Conservation (phyloP, 1,140 invertebrate genomes). For the Platyura marginata region DNA sequence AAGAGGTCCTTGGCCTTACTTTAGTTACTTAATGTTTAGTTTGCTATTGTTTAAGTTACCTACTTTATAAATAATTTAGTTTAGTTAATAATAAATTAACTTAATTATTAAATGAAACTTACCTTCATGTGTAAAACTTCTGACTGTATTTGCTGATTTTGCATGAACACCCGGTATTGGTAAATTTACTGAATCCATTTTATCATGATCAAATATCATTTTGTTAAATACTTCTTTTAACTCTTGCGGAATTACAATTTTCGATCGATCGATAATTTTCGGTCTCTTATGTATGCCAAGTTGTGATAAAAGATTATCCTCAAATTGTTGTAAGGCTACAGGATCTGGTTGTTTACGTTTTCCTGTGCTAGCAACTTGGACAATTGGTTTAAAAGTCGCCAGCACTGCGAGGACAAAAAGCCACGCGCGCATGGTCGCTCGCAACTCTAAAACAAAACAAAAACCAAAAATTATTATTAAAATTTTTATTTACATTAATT, state of each 20-base stretch:
- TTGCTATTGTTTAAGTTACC: too few relatives aligned
- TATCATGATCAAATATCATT: conserved; percentile 31
- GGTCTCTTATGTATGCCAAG: conserved; percentile 49
- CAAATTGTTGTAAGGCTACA: conserved; percentile 25
- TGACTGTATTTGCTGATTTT: conserved; percentile 62
- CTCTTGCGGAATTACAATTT: conserved; percentile 49
- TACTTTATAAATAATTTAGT: too few relatives aligned
- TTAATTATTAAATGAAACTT: too few relatives aligned
- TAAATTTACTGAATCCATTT: conserved; percentile 36
- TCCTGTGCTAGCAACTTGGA: conserved; percentile 25
- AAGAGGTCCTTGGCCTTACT: too few relatives aligned
- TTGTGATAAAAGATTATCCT: conserved; percentile 48
- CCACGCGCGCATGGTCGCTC: conserved; percentile 30
- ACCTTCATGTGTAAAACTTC: conserved; percentile 70
- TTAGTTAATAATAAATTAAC: too few relatives aligned
- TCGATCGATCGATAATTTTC: conserved; percentile 27
- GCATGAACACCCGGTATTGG: conserved; percentile 46
- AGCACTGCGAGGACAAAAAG: conserved; percentile 28
- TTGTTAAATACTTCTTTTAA: conserved; percentile 57
- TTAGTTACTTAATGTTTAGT: too few relatives aligned
- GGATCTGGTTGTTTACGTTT: conserved; percentile 3
- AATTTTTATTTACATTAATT: too few relatives aligned
- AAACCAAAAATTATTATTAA: conserved; percentile 6
- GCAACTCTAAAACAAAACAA: conserved; percentile 28
- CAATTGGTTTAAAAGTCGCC: conserved; percentile 24